Evolutionary conservation across 1,140 invertebrate species (phyloP), one percentile per base, ranked within the genome.

Genomic region (Teleopsis dalmanni): DNA sequence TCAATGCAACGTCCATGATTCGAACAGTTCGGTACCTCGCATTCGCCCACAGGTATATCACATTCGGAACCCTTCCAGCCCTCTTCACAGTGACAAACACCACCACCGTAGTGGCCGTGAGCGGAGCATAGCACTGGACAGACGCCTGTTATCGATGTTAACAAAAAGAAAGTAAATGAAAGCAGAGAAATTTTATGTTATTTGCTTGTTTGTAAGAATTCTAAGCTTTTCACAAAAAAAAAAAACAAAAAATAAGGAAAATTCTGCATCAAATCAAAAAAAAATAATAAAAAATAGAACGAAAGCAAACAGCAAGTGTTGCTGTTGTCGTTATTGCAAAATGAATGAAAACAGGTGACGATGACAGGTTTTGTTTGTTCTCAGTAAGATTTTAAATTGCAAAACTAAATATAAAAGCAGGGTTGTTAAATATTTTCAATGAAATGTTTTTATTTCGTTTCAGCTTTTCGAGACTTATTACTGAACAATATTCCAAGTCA

Each of bases 21-120:
- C 60, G 87, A 91, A 74, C 93, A 95, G 75, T 93, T 90, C 26
- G 90, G 83, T 54, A 91, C 85, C 73, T 93, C 87, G 72, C 91
- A 95, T 73, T 95, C 92, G 52, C 82, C 80, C 52, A 88, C 83
- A 25, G 90, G 89, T 50, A 96, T 81, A 71, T 95, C 91, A 73
- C 96, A 99, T 75, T 97, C 93, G 18, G 83, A 79, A 25, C 95
- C 95, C 75, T 96, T 96, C 89, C 90, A 98, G 36, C 94, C 93
- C 58, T 91, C 85, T 70, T 94, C 90, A 72, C 96, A 99, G 62
- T 93, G 85, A 74, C 96, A 99, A 54, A 91, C 75, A 14, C 96
- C 96, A 40, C 91, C 90, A 19, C 90, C 85, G 70, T 98, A 99
- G 60, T 91, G 85, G 21, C 96, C 96, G 65, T 98, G 92, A 48